Evolutionary conservation across 2,888 invertebrate species (phyloP), one percentile per base, ranked within the genome.

Genomic region (Polymixis flavicincta): DNA sequence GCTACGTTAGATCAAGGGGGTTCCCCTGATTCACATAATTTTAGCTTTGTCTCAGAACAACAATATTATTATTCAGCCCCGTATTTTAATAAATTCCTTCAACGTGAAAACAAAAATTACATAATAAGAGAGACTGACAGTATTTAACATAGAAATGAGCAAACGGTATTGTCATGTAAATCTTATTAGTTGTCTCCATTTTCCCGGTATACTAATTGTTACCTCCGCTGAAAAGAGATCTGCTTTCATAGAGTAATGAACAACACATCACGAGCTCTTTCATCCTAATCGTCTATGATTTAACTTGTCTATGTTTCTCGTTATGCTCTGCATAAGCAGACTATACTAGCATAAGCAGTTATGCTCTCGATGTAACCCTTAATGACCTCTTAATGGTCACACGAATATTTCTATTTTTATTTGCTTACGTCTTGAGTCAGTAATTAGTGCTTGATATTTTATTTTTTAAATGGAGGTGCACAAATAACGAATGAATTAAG

Each of bases 181-280:
- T 77, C 32, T 67, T 77, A n/a, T 32, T 64, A 69, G 60, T 60
- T 42, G 25, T 78, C 69, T 73, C 45, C 42, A 64, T 48, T 78
- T 73, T 73, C 45, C 52, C 48, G 48, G 76, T 67, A 48, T 59
- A 50, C 25, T 63, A 69, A 50, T 78, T 67, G 68, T 61, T 42
- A 57, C 48, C 32, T 66, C 61, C 42, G 4, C 22, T 82, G 59
- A 74, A 82, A 78, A 45, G 60, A 55, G 32, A 50, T 63, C 1
- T 68, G 54, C 55, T 77, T 77, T 61, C 55, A 69, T 61, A 61
- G 17, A 57, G 45, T 45, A 63, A 57, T 45, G 45, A 57, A 55
- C n/a, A 69, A 22, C 14, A 32, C 37, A 66, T 42, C 32, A 77
- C n/a, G 14, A 32, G 4, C 50, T 74, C 73, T 67, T 74, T 81